phyloP scores from a whole-genome alignment of 2,113 vertebrate genomes.

The Choloepus hoffmanni region DNA sequence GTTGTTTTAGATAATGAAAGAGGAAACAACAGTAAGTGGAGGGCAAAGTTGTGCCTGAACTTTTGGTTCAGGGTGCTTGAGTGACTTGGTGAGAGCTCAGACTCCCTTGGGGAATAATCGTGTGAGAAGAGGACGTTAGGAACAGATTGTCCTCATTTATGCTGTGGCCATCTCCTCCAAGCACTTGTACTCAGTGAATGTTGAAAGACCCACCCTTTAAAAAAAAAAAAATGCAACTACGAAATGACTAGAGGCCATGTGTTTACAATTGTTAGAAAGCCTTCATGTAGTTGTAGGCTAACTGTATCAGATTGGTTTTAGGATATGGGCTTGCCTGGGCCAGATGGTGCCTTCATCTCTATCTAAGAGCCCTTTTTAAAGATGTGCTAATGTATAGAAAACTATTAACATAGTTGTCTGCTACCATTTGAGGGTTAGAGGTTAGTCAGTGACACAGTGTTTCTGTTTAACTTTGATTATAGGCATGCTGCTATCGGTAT shows the following conservation, averaged over 20 bases:
- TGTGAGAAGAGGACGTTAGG: background rate
- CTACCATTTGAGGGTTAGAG: constrained; percentile 29
- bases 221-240: background rate
- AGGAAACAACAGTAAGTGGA: background rate
- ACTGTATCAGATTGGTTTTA: background rate
- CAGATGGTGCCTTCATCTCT: background rate
- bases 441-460: background rate
- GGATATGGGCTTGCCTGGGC: background rate
- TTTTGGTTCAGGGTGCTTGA: background rate
- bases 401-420: constrained; percentile 44
- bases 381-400: background rate
- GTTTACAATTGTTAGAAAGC: background rate
- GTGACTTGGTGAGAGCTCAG: background rate
- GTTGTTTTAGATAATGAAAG: background rate
- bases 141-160: background rate
- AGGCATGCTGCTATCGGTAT: constrained; percentile 20
- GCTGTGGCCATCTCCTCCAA: background rate
- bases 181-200: background rate
- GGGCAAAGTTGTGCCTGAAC: accelerated
- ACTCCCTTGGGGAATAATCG: background rate
- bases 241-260: background rate
- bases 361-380: constrained; percentile 44
- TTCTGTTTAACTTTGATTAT: constrained; percentile 21
- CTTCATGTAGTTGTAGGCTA: background rate
- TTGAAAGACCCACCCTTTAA: background rate